Evolutionary conservation across 2,113 vertebrate genomes (phyloP).

Genomic region (Plotosus lineatus): DNA sequence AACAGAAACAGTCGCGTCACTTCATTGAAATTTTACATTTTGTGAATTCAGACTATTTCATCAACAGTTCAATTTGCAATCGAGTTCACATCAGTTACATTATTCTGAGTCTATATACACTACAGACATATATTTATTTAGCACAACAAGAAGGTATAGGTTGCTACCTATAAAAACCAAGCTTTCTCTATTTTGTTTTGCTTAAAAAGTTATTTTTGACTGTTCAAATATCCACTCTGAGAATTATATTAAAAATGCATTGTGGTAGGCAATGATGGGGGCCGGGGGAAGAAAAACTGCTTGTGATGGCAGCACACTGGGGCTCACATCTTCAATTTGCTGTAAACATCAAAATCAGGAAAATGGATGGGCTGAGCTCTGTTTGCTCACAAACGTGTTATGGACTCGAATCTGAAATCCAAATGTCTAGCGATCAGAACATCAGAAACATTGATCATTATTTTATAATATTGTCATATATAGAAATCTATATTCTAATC

Average conservation of each 20-base stretch:
- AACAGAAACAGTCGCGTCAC: conserved; percentile 40
- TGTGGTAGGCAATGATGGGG: neutral
- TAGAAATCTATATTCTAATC: neutral
- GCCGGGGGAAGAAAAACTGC: neutral
- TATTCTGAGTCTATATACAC: conserved; percentile 42
- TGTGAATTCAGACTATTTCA: conserved; percentile 58
- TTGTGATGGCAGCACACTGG: neutral
- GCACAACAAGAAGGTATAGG: conserved; percentile 43
- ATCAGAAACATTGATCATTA: neutral
- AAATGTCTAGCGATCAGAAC: neutral
- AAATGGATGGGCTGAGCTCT: neutral
- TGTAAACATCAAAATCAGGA: neutral
- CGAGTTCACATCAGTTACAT: neutral
- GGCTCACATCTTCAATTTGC: neutral
- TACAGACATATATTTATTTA: conserved; percentile 50
- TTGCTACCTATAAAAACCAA: conserved; percentile 41
- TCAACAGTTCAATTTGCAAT: conserved; percentile 56
- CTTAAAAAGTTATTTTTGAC: conserved; percentile 11
- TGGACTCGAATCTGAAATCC: neutral
- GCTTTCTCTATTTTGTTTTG: conserved; percentile 5
- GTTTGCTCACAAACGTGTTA: neutral
- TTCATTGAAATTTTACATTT: conserved; percentile 67
- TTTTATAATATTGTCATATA: neutral
- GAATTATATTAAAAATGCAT: neutral
- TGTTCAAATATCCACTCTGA: conserved; percentile 35